phyloP scores from a whole-genome alignment of 2,797 vertebrate species.

The Sciurus carolinensis region DNA sequence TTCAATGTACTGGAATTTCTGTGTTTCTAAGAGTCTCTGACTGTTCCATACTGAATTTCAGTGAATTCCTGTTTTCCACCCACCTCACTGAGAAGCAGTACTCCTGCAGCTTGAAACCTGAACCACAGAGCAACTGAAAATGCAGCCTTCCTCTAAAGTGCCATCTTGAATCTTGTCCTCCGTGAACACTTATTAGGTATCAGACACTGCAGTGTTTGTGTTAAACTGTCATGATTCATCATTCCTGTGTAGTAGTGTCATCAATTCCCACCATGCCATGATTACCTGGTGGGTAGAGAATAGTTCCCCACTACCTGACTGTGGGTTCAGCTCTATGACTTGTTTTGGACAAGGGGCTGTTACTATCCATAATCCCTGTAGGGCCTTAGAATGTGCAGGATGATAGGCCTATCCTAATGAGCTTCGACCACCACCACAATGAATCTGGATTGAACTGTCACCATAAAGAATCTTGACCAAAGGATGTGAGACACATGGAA shows the following conservation, averaged over 20 bases:
- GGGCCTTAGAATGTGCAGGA: neutral
- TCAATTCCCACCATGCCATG: neutral
- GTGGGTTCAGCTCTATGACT: neutral
- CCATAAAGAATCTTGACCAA: neutral
- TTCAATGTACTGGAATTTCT: no score
- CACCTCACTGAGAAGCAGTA: no score
- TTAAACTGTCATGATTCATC: neutral
- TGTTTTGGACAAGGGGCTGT: neutral
- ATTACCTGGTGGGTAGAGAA: neutral
- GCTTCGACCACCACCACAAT: neutral
- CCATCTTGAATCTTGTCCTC: no score
- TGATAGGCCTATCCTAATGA: neutral
- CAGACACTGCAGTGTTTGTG: neutral
- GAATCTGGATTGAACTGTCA: neutral
- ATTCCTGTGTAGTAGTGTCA: neutral
- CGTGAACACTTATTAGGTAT: neutral
- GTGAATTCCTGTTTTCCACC: no score
- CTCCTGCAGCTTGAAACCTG: no score
- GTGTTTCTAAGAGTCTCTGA: no score
- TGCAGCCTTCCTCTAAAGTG: no score
- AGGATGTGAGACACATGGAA: neutral
- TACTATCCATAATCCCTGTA: neutral
- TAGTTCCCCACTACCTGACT: neutral
- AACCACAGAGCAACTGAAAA: no score
- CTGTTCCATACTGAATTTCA: no score